Evolutionary conservation across 2,888 invertebrate genomes (phyloP).

Genomic region (Caenorhabditis doughertyi): DNA sequence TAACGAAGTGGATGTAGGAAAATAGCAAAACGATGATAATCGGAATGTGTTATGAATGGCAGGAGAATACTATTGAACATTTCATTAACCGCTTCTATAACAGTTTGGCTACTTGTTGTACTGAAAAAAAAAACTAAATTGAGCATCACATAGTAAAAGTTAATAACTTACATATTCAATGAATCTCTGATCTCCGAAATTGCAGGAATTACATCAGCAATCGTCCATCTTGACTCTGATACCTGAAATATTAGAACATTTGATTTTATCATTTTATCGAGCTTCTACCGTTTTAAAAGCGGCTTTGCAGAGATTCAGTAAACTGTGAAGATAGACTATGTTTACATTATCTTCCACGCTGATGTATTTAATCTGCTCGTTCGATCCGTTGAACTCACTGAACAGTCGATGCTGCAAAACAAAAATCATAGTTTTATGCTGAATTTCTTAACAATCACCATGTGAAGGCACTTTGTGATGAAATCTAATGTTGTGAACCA

Average conservation of each 20-base stretch:
- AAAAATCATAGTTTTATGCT: not conserved
- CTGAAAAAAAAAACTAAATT: conserved; percentile 3
- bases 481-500: conserved; percentile 43
- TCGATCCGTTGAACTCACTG: conserved; percentile 19
- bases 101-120: conserved; percentile 8
- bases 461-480: conserved; percentile 45
- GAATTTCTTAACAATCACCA: no score
- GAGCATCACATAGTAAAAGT: not conserved
- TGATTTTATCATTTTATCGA: not conserved
- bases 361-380: conserved; percentile 6
- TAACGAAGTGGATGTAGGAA: conserved; percentile 41
- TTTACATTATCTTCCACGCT: conserved; percentile 29
- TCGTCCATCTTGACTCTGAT: conserved; percentile 6
- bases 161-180: conserved; percentile 6
- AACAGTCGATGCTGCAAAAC: conserved; percentile 41
- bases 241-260: conserved; percentile 17
- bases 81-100: not conserved
- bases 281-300: not conserved
- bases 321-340: conserved; percentile 39
- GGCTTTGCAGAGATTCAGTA: conserved; percentile 26
- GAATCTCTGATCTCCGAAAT: conserved; percentile 6
- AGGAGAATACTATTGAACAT: not conserved
- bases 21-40: conserved; percentile 40
- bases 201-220: conserved; percentile 29
- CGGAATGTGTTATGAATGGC: conserved; percentile 34